Evolutionary conservation across 2,888 invertebrate species (phyloP).

Genomic region (Protula sp.): DNA sequence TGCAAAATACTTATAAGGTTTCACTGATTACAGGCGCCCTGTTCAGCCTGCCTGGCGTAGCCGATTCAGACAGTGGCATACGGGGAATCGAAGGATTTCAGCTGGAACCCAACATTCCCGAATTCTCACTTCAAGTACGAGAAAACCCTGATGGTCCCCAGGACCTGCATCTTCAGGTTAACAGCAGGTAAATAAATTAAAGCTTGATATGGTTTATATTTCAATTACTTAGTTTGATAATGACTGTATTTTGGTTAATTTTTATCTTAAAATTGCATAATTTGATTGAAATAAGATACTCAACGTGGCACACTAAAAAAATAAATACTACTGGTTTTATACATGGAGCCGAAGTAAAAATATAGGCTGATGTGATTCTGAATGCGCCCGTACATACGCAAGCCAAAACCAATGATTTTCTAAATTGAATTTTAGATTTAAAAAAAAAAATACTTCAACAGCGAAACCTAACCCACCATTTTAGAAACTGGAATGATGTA

Average conservation of each 20-base stretch:
- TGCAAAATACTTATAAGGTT: too few relatives aligned
- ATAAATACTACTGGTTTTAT: too few relatives aligned
- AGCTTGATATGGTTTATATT: not conserved
- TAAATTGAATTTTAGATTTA: too few relatives aligned
- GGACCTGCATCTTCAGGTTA: not conserved
- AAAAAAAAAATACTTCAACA: too few relatives aligned
- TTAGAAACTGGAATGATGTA: too few relatives aligned
- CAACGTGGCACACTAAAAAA: too few relatives aligned
- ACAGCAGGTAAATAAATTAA: not conserved
- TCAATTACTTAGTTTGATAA: not conserved
- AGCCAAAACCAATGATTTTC: too few relatives aligned
- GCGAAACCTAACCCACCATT: too few relatives aligned
- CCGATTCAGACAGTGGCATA: not conserved
- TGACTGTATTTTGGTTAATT: not conserved
- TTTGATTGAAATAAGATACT: not conserved
- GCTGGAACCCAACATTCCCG: not conserved
- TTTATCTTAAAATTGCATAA: not conserved
- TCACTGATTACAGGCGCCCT: not conserved
- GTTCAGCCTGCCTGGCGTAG: not conserved
- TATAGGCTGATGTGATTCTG: too few relatives aligned
- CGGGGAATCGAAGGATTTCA: not conserved
- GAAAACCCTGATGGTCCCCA: not conserved
- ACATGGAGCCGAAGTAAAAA: too few relatives aligned
- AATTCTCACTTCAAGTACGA: not conserved
- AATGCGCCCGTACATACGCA: too few relatives aligned